Percentiles rank a stretch among this genome's conserved stretches.
Conservation (phyloP, 2,888 invertebrate genomes). For the Cheiracanthium punctorium region DNA sequence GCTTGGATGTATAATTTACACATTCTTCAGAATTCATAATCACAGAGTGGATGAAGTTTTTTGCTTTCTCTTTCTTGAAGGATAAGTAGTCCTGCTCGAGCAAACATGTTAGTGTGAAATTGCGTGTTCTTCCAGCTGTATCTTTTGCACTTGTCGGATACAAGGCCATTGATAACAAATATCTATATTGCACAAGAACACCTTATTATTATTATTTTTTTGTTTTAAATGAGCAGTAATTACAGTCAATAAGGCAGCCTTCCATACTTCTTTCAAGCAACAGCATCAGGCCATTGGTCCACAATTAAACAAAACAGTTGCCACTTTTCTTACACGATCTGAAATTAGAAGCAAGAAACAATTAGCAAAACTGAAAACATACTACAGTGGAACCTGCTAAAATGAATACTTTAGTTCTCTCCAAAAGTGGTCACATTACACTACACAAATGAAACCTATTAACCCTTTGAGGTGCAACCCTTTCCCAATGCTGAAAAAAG, state of each 20-base stretch:
- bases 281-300: conserved; percentile 68
- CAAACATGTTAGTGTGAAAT: conserved; percentile 25
- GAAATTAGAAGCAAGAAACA: conserved; percentile 22
- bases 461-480: too few species aligned
- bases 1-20: conserved; percentile 65
- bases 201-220: conserved; percentile 3
- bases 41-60: conserved; percentile 56
- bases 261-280: conserved; percentile 67
- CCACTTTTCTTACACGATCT: conserved; percentile 35
- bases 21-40: conserved; percentile 60
- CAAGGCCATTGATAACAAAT: conserved; percentile 49
- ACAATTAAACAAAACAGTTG: conserved; percentile 61
- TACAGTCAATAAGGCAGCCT: conserved; percentile 67
- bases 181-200: conserved; percentile 40
- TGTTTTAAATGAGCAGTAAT: conserved; percentile 35
- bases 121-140: conserved; percentile 46
- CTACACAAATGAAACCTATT: too few species aligned
- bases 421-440: too few species aligned
- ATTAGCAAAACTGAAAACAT: too few species aligned
- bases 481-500: too few species aligned
- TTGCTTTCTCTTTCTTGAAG: background rate
- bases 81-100: conserved; percentile 56
- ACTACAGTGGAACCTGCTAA: too few species aligned
- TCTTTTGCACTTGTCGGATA: conserved; percentile 21
- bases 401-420: too few species aligned